Percentiles rank a stretch among this genome's conserved stretches.
Conservation (phyloP, 1,140 invertebrate genomes). For the Drosophila nannoptera region DNA sequence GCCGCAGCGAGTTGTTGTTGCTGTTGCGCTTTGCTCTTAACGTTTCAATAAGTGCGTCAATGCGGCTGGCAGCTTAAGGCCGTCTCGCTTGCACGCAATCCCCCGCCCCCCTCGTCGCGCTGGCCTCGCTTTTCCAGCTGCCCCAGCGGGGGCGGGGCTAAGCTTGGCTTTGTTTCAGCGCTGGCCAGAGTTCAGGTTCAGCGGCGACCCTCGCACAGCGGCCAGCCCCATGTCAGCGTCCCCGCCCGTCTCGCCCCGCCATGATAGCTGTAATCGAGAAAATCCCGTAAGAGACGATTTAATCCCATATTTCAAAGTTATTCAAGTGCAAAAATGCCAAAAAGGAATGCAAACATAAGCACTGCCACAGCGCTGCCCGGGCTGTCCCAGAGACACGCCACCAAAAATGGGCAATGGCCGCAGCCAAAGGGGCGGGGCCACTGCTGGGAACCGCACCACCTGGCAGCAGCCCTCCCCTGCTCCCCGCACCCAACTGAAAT, state of each 20-base stretch:
- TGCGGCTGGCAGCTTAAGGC: conserved; percentile 41
- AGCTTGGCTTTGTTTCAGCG: conserved; percentile 73
- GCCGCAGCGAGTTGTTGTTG: conserved; percentile 23
- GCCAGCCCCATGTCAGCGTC: neutral
- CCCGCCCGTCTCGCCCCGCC: conserved; percentile 18
- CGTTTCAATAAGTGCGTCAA: conserved; percentile 57
- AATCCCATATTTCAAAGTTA: conserved; percentile 78
- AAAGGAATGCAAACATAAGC: conserved; percentile 78
- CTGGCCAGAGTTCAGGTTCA: conserved; percentile 64
- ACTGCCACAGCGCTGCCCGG: conserved; percentile 72
- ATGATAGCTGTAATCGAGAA: conserved; percentile 77
- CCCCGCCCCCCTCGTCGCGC: too few species aligned
- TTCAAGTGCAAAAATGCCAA: conserved; percentile 78
- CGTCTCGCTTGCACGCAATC: neutral
- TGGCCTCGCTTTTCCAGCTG: conserved; percentile 38
- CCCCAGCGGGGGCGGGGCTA: conserved; percentile 28
- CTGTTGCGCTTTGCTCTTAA: conserved; percentile 32
- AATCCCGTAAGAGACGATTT: conserved; percentile 78
- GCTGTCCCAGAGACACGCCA: conserved; percentile 41
- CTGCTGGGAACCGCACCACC: conserved; percentile 66
- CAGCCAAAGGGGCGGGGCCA: conserved; percentile 21
- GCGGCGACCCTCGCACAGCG: conserved; percentile 53
- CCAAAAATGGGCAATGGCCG: conserved; percentile 25
- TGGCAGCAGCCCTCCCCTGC: neutral
- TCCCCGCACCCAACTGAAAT: neutral